Base-by-base conservation (phyloP, 2,113 vertebrate species). In the Ranitomeya imitator region DNA sequence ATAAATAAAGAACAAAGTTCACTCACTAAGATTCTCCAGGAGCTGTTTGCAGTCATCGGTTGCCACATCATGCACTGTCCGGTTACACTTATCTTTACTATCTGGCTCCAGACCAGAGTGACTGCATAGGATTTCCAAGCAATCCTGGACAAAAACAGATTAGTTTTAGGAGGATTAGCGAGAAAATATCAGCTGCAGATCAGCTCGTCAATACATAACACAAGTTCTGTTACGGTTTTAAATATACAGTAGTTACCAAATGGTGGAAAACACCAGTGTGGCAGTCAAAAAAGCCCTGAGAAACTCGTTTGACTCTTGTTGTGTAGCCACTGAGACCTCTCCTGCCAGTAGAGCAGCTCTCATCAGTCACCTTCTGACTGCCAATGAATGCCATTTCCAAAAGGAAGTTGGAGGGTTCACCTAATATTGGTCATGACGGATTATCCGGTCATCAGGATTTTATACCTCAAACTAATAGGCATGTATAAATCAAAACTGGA, bases 21-120 rank as follows among this genome's bases (percentile, higher is more conserved):
- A 96, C 97, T 97, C 94, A 99, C 98, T 90, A 89, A 98, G 95
- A 89, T 97, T 99, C 93, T 99, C 98, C 86, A 99, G 95, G 26
- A 99, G 95, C 90, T 99, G 96, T 92, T 99, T 99, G 94, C 97
- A 99, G 95, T 99, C 97, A 87, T 99, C 98, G 4, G 98, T 99
- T 85, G 98, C 98, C 88, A 99, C 97, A 86, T 99, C 97, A 52
- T 98, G 98, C 79, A 96, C 94, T 2, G 98, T 99, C 90, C 97
- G 95, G 90, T 96, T 93, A 88, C 97, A 99, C 71, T 96, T 96
- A 91, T 99, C 97, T 92, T 94, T 96, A 90, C 92, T 96, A 90
- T 98, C 96, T 37, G 97, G 95, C 92, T 99, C 96, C 77, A 98
- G 96, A 87, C 96, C 96, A 90, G 93, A 94, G 86, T 99, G 96